Evolutionary conservation across 2,888 invertebrate genomes (phyloP).

Genomic region (Lumbricus terrestris): DNA sequence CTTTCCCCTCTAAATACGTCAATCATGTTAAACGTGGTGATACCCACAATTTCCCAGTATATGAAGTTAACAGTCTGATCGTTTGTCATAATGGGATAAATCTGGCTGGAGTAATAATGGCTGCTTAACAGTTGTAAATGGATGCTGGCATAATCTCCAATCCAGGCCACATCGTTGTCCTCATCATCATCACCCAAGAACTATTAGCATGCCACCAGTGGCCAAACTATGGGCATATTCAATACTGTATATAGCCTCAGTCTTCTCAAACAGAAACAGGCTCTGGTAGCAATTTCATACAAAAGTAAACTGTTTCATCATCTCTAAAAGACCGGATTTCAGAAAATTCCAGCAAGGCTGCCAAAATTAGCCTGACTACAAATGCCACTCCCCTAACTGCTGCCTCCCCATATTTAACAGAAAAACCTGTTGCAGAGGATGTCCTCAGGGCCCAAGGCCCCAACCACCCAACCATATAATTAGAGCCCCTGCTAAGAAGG

Average conservation of each 20-base stretch:
- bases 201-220: not conserved
- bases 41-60: conserved; percentile 3
- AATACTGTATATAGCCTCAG: not conserved
- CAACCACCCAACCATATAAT: not conserved
- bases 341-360: too few species aligned
- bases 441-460: not conserved
- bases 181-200: not conserved
- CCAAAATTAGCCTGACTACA: not conserved
- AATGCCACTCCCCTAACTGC: not conserved
- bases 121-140: not conserved
- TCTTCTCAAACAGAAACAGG: not conserved
- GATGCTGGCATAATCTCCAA: conserved; percentile 3
- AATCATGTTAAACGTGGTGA: not conserved
- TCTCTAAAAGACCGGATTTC: too few species aligned
- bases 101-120: not conserved
- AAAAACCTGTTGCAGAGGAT: not conserved
- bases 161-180: not conserved
- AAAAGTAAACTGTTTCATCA: not conserved
- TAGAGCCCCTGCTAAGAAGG: not conserved
- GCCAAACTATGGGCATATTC: not conserved
- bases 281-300: not conserved
- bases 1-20: not conserved
- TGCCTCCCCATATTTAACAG: not conserved
- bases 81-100: not conserved
- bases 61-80: not conserved